Conservation (phyloP, 2,113 vertebrate species). For the Willisornis vidua region DNA sequence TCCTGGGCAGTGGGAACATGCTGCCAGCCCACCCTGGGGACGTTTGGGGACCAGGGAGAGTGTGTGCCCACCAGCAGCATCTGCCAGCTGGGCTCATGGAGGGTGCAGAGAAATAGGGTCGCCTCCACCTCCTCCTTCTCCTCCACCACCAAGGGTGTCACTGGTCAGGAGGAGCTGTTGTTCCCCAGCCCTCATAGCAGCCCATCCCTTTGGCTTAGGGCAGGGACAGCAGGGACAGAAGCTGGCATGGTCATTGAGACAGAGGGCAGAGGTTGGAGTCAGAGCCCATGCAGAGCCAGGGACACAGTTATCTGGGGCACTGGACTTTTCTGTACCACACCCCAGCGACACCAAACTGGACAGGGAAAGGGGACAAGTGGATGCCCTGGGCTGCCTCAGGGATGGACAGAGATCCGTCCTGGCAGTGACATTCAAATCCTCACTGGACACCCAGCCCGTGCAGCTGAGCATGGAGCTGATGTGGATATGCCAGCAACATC, state of each 20-base stretch:
- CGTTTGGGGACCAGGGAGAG: not conserved
- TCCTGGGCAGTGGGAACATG: rapidly evolving
- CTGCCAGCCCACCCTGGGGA: rapidly evolving
- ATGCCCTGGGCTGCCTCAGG: not conserved
- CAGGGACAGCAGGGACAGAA: not conserved
- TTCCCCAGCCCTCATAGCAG: rapidly evolving
- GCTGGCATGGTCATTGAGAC: rapidly evolving
- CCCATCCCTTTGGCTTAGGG: not conserved
- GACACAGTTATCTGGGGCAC: rapidly evolving
- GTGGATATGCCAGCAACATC: rapidly evolving
- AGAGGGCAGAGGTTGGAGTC: not conserved
- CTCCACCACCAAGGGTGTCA: no score
- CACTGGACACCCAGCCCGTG: rapidly evolving
- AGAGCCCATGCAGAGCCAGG: rapidly evolving
- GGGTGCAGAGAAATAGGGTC: rapidly evolving
- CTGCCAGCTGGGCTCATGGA: rapidly evolving
- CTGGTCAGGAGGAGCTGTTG: rapidly evolving
- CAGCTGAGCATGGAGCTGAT: not conserved
- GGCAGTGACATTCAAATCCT: not conserved
- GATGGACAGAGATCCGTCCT: not conserved
- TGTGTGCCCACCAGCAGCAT: not conserved
- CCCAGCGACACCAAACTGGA: rapidly evolving
- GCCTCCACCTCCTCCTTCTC: not conserved
- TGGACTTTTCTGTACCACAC: not conserved
- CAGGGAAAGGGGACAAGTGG: rapidly evolving